Conservation (phyloP, 2,888 invertebrate genomes). For the Polydrusus pterygomalis region DNA sequence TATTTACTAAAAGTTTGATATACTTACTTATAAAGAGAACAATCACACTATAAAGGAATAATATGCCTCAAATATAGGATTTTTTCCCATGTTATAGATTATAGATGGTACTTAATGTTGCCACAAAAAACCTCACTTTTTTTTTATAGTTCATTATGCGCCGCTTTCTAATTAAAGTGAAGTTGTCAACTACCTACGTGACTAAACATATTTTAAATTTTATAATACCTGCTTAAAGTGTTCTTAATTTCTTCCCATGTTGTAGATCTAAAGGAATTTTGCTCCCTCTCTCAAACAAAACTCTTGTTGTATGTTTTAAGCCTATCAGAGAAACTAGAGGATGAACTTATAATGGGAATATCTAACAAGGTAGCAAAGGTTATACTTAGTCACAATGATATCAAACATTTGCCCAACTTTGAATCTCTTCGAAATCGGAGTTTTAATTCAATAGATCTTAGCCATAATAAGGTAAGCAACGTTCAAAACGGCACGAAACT, state of each 20-base stretch:
- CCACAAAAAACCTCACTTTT: too few relatives aligned
- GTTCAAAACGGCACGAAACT: too few relatives aligned
- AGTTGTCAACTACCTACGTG: too few relatives aligned
- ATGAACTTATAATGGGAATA: neutral
- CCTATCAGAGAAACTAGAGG: constrained; percentile 27
- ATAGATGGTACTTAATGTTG: too few relatives aligned
- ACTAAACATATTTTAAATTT: too few relatives aligned
- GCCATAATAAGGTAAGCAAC: constrained; percentile 53
- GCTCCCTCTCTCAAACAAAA: constrained; percentile 48
- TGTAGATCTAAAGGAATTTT: constrained; percentile 53
- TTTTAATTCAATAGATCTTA: constrained; percentile 47
- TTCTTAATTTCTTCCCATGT: constrained; percentile 4
- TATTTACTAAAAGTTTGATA: neutral
- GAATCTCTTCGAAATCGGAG: constrained; percentile 29
- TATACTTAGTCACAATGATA: constrained; percentile 47
- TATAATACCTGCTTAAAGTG: too few relatives aligned
- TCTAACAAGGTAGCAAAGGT: constrained; percentile 20
- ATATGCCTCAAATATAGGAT: too few relatives aligned
- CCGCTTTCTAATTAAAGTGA: too few relatives aligned
- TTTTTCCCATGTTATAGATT: too few relatives aligned
- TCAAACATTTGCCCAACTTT: constrained; percentile 45
- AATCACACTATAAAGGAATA: too few relatives aligned
- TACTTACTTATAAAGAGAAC: too few relatives aligned
- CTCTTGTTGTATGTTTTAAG: constrained; percentile 45
- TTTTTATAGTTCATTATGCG: too few relatives aligned